These are phyloP conservation scores for Trididemnum clinides DNA, from an alignment of 23 tunicate species.

Conservation along the genomic window DNA sequence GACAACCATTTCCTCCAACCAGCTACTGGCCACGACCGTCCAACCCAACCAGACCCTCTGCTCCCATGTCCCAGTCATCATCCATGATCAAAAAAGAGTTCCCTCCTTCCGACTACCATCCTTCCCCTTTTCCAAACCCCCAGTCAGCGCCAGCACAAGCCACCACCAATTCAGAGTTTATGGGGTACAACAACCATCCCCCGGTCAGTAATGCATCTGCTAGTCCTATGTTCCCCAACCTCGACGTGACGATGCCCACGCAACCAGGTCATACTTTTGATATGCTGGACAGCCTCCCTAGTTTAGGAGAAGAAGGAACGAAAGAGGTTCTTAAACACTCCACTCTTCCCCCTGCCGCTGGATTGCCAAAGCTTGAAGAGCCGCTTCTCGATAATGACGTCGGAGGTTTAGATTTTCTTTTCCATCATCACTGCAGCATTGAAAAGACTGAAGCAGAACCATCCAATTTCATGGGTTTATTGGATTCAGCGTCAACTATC, in stretches of 20 bases:
- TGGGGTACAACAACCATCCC: too few relatives aligned
- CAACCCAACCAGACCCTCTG: not conserved
- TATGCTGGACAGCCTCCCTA: slow-evolving; percentile 28
- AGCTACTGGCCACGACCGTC: not conserved
- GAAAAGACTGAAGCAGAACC: not conserved
- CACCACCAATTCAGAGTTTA: too few relatives aligned
- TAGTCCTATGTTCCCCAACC: too few relatives aligned
- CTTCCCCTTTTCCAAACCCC: too few relatives aligned
- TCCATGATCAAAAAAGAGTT: not conserved
- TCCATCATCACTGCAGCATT: slow-evolving; percentile 12
- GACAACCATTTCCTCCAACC: not conserved
- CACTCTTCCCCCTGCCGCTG: not conserved
- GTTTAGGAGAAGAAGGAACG: slow-evolving; percentile 27
- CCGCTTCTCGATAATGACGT: not conserved
- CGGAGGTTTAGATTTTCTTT: not conserved
- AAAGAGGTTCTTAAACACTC: not conserved
- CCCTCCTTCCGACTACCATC: too few relatives aligned
- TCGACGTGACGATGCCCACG: too few relatives aligned
- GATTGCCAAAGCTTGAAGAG: slow-evolving; percentile 1
- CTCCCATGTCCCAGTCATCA: not conserved
- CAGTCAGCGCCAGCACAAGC: too few relatives aligned
- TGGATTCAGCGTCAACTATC: too few relatives aligned
- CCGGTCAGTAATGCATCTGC: too few relatives aligned
- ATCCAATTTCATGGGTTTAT: not conserved
- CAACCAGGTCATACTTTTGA: too few relatives aligned